Conservation (phyloP, 2,888 invertebrate species). For the Melinaea menophilus region DNA sequence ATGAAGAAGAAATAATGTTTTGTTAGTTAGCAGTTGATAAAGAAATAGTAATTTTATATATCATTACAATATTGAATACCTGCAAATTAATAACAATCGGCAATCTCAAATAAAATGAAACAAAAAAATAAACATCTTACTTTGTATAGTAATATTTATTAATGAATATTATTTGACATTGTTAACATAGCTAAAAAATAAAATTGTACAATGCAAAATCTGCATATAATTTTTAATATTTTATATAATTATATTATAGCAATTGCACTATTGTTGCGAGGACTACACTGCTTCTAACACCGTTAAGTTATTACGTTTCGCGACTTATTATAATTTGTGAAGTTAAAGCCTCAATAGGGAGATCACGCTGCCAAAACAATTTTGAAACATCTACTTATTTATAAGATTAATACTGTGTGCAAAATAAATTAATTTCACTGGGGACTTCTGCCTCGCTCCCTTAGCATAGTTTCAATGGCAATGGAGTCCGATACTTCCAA, state of each 20-base stretch:
- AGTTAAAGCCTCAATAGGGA: conserved; percentile 62
- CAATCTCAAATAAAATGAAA: conserved; percentile 50
- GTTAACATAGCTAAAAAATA: conserved; percentile 73
- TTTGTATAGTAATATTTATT: conserved; percentile 73
- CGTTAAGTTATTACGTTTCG: conserved; percentile 56
- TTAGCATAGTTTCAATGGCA: conserved; percentile 46
- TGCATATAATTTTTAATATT: conserved; percentile 68
- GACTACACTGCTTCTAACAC: conserved; percentile 72
- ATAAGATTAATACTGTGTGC: conserved; percentile 72
- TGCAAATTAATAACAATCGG: conserved; percentile 43
- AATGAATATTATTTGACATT: conserved; percentile 70
- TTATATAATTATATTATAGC: conserved; percentile 62
- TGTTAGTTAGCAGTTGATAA: conserved; percentile 11
- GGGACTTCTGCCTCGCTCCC: conserved; percentile 45
- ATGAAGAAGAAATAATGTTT: conserved; percentile 13
- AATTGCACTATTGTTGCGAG: conserved; percentile 77
- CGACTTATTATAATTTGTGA: conserved; percentile 55
- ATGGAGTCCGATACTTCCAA: conserved; percentile 54
- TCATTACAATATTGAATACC: conserved; percentile 32
- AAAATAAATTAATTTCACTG: conserved; percentile 70
- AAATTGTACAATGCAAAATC: conserved; percentile 75
- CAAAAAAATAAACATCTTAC: conserved; percentile 63
- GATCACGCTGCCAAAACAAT: conserved; percentile 59
- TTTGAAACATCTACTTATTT: conserved; percentile 62
- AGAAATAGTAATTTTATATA: too few species aligned